A percentile compares a stretch with the other conserved stretches of the same genome.
Evolutionary conservation across 2,113 vertebrate species (phyloP).

Genomic region (Chionis minor): DNA sequence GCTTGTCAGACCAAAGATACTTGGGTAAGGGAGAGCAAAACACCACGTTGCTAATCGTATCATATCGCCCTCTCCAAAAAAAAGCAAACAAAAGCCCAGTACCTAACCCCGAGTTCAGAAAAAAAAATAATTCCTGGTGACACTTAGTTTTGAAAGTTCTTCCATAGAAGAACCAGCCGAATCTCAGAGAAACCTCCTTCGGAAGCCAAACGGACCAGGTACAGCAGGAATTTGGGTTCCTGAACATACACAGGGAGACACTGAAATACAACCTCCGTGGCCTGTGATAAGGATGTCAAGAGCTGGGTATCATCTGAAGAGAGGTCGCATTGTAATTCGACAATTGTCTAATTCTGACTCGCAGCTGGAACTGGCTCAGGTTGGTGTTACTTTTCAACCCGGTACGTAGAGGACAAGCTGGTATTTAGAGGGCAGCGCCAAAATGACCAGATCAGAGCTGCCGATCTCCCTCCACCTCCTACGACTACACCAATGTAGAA

Average conservation of each 20-base stretch:
- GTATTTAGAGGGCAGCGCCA: background rate
- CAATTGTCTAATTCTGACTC: background rate
- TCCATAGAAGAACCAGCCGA: background rate
- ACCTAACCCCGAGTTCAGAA: background rate
- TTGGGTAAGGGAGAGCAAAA: background rate
- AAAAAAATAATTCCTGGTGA: background rate
- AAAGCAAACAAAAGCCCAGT: background rate
- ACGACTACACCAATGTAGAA: accelerated
- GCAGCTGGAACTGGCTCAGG: background rate
- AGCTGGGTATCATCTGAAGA: background rate
- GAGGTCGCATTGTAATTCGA: background rate
- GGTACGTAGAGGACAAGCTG: background rate
- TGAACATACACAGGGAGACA: too few relatives aligned
- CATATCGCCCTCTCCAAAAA: background rate
- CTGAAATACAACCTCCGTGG: background rate
- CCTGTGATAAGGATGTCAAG: accelerated
- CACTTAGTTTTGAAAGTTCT: background rate
- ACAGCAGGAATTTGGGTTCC: background rate
- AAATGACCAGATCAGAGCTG: background rate
- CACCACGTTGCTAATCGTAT: accelerated
- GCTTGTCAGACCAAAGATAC: background rate
- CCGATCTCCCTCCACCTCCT: background rate
- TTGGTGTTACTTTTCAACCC: background rate
- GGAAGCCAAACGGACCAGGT: background rate
- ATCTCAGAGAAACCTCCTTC: background rate